phyloP scores from a whole-genome alignment of 2,888 invertebrate species.

The Ophion costatus region DNA sequence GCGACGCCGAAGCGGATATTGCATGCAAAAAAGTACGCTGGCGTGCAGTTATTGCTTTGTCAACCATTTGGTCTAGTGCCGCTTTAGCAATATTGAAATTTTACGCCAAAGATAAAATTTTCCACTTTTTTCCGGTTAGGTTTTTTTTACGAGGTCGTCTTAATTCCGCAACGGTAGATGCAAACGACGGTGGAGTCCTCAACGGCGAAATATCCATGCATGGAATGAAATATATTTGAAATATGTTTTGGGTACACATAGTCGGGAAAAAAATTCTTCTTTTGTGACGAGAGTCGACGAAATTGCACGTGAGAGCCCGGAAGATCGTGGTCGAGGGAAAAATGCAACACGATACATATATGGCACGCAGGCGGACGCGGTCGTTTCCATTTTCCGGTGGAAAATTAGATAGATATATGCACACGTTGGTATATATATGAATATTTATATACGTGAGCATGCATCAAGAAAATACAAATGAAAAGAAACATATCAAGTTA shows the following conservation, averaged over 20 bases:
- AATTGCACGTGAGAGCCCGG: conserved; percentile 28
- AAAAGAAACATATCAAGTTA: background rate
- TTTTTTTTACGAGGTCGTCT: no score
- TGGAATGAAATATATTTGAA: background rate
- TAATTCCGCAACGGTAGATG: background rate
- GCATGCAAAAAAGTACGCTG: background rate
- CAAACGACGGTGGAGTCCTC: background rate
- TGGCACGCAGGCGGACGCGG: conserved; percentile 22
- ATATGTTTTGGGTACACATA: background rate
- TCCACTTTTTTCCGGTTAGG: no score
- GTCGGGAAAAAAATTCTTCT: conserved; percentile 48
- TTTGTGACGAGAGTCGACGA: conserved; percentile 31
- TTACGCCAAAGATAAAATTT: no score
- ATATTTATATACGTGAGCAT: background rate
- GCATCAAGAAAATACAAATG: background rate
- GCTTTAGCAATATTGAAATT: no score
- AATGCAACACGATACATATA: conserved; percentile 3
- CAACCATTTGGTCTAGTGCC: no score
- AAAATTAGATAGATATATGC: background rate
- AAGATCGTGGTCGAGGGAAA: conserved; percentile 17
- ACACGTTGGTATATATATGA: background rate
- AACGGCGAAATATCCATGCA: background rate
- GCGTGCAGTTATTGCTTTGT: background rate
- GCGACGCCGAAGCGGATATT: no score
- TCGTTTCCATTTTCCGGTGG: conserved; percentile 12